Conservation (phyloP, 2,888 invertebrate genomes). For the Cephalotes varians region DNA sequence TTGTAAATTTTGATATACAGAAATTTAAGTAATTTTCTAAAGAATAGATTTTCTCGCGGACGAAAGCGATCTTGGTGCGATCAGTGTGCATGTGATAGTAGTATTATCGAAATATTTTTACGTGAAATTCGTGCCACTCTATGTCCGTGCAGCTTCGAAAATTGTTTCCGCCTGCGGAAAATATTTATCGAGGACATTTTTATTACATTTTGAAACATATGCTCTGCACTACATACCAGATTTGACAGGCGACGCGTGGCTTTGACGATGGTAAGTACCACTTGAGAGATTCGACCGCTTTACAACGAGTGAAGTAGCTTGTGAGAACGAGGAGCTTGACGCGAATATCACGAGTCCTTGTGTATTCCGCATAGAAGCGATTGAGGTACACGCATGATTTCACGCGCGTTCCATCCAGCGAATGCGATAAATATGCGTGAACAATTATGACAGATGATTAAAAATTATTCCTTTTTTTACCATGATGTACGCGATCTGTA, state of each 20-base stretch:
- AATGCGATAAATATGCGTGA: constrained; percentile 55
- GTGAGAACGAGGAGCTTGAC: constrained; percentile 52
- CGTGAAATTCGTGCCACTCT: constrained; percentile 12
- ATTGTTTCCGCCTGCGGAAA: constrained; percentile 24
- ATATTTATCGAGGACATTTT: constrained; percentile 53
- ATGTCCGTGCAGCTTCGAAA: neutral
- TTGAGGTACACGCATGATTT: constrained; percentile 42
- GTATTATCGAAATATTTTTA: constrained; percentile 33
- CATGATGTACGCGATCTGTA: neutral
- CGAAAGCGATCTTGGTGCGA: neutral
- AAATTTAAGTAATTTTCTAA: neutral
- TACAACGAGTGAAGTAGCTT: constrained; percentile 39
- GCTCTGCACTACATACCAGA: constrained; percentile 12
- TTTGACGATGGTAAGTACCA: constrained; percentile 64
- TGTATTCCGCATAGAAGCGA: constrained; percentile 50
- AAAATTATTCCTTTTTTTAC: neutral
- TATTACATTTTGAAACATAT: constrained; percentile 47
- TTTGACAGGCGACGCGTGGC: constrained; percentile 57
- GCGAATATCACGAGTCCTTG: constrained; percentile 61
- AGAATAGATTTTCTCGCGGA: constrained; percentile 8
- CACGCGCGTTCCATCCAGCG: constrained; percentile 29
- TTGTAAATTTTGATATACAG: neutral
- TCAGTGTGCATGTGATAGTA: neutral
- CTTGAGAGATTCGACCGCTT: constrained; percentile 55
- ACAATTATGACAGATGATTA: constrained; percentile 17